Percentiles rank a stretch among this genome's conserved stretches.
These are phyloP conservation scores for Sebastes ruberrimus DNA, from an alignment of 2,797 vertebrate genomes.

Conservation along the genomic window DNA sequence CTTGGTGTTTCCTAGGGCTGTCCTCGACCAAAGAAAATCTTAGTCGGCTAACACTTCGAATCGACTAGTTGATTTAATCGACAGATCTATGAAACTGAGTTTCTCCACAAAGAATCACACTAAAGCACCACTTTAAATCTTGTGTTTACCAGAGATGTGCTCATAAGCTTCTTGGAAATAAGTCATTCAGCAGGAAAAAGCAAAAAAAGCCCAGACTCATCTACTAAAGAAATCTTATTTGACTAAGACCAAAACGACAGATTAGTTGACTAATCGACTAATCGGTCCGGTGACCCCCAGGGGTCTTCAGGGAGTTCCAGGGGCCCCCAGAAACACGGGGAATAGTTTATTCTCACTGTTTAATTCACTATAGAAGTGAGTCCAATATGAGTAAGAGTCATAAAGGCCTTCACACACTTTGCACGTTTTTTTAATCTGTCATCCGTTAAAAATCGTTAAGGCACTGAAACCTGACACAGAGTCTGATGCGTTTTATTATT, in stretches of 20 bases:
- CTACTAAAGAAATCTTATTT: not conserved
- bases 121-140: not conserved
- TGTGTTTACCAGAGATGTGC: not conserved
- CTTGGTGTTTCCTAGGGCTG: not conserved
- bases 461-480: too few relatives aligned
- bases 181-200: not conserved
- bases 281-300: not conserved
- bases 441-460: too few relatives aligned
- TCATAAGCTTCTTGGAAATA: not conserved
- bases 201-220: not conserved
- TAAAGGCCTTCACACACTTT: not conserved
- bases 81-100: not conserved
- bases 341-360: not conserved
- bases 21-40: too few relatives aligned
- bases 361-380: not conserved
- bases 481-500: too few relatives aligned
- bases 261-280: not conserved
- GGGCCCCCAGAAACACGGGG: not conserved
- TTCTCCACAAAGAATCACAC: not conserved
- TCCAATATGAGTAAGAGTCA: not conserved
- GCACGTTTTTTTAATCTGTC: too few relatives aligned
- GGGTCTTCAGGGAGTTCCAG: not conserved
- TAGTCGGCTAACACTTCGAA: fast-evolving
- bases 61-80: not conserved
- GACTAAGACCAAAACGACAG: fast-evolving